phyloP scores from a whole-genome alignment of 2,888 invertebrate genomes.

The Oligia strigilis region DNA sequence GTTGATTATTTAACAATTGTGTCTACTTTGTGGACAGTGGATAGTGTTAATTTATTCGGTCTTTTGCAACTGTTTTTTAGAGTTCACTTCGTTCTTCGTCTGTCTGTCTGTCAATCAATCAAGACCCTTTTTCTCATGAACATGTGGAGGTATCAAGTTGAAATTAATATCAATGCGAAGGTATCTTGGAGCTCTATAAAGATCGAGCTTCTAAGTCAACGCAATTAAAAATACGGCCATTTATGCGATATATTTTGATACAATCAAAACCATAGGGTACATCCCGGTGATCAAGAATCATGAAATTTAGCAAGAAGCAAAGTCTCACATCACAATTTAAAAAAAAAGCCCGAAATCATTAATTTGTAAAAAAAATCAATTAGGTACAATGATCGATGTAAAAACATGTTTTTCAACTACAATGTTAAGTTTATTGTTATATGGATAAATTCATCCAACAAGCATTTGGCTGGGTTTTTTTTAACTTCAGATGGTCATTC shows the following conservation, averaged over 20 bases:
- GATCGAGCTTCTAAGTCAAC: not conserved
- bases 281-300: not conserved
- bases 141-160: not conserved
- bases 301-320: not conserved
- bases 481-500: not conserved
- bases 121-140: not conserved
- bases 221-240: not conserved
- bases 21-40: not conserved
- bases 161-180: not conserved
- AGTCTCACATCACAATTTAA: not conserved
- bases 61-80: not conserved
- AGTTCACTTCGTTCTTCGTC: not conserved
- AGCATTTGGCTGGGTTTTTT: not conserved
- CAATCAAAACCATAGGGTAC: not conserved
- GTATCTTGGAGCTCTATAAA: not conserved
- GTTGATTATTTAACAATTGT: too few species aligned
- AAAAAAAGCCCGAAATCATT: not conserved
- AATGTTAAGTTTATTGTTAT: not conserved
- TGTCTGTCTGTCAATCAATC: not conserved
- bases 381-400: not conserved
- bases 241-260: not conserved
- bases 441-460: not conserved
- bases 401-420: not conserved
- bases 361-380: not conserved
- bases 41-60: not conserved